Conservation (phyloP, 2,888 invertebrate genomes). For the Calliopum simillimum region DNA sequence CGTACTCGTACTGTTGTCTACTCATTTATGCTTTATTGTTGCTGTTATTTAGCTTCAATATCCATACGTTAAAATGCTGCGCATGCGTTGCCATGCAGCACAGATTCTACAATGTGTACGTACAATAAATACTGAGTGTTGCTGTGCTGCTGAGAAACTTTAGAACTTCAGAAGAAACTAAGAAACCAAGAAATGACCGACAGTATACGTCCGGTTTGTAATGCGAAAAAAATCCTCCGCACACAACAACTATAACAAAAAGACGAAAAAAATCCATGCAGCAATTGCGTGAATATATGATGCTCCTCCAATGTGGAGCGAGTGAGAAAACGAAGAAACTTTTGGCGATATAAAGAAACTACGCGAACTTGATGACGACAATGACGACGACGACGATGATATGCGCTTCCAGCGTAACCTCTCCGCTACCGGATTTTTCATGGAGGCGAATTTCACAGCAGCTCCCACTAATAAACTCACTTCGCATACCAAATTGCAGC, state of each 20-base stretch:
- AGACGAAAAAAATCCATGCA: not conserved
- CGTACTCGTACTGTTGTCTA: not conserved
- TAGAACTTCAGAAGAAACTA: not conserved
- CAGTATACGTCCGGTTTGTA: slow-evolving; percentile 31
- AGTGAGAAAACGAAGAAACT: slow-evolving; percentile 5
- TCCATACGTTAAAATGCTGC: slow-evolving; percentile 8
- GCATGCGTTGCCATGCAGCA: slow-evolving; percentile 32
- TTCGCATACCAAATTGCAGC: not conserved
- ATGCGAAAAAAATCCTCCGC: not conserved
- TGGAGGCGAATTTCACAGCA: slow-evolving; percentile 35
- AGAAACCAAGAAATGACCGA: slow-evolving; percentile 16
- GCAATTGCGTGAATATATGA: not conserved
- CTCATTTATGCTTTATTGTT: slow-evolving; percentile 31
- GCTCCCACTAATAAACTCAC: slow-evolving; percentile 34
- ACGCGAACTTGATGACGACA: not conserved
- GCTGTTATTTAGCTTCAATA: not conserved
- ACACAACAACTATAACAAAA: not conserved
- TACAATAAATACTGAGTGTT: not conserved
- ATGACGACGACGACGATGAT: slow-evolving; percentile 12
- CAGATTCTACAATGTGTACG: not conserved
- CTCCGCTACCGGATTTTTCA: slow-evolving; percentile 31
- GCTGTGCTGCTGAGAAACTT: not conserved
- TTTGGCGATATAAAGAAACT: slow-evolving; percentile 1
- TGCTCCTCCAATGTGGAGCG: not conserved
- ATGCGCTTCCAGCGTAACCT: slow-evolving; percentile 33